Conservation (phyloP, 2,113 vertebrate genomes). For the Oreochromis tanganicae region DNA sequence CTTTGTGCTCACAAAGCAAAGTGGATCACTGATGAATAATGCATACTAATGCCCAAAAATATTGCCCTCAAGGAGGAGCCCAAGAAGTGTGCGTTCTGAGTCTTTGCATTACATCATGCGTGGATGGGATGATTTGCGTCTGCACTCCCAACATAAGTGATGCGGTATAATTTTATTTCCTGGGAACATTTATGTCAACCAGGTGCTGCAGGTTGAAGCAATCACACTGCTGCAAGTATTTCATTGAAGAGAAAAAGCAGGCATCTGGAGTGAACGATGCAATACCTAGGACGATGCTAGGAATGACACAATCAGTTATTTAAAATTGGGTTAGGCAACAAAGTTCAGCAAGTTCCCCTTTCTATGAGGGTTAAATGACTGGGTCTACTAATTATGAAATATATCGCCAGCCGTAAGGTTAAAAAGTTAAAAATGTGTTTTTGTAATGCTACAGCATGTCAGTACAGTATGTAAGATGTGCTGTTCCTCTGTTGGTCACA, state of each 20-base stretch:
- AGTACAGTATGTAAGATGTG: not conserved
- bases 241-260: slow-evolving; percentile 1
- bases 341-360: not conserved
- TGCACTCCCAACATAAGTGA: slow-evolving; percentile 20
- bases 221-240: not conserved
- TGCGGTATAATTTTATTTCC: slow-evolving; percentile 37
- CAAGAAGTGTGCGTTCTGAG: not conserved
- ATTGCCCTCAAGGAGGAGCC: not conserved
- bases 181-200: slow-evolving; percentile 8
- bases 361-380: not conserved
- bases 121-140: not conserved
- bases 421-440: not conserved
- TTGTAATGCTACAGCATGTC: not conserved
- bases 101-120: slow-evolving; percentile 3
- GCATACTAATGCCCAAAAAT: slow-evolving; percentile 3
- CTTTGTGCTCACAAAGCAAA: not conserved
- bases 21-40: slow-evolving; percentile 11
- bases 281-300: not conserved
- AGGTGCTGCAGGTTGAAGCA: slow-evolving; percentile 18
- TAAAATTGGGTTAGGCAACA: not conserved
- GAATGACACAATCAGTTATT: not conserved
- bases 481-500: not conserved
- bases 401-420: not conserved
- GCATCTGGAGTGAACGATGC: not conserved
- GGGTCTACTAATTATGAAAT: not conserved